Conservation (phyloP, 2,888 invertebrate species). For the Drosophila vallismaia region DNA sequence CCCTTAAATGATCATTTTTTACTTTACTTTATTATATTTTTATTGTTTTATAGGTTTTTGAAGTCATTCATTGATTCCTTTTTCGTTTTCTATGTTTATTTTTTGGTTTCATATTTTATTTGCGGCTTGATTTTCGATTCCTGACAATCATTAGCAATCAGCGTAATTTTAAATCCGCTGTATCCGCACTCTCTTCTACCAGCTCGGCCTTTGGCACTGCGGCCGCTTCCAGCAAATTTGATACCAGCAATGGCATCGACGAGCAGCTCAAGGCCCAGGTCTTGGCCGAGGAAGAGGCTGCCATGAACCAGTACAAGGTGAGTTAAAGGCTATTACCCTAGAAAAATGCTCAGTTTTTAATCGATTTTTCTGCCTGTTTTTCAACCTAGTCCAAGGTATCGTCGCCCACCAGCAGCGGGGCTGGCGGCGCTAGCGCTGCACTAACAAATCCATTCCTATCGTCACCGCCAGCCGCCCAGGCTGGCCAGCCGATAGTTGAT, state of each 20-base stretch:
- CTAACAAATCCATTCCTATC: slow-evolving; percentile 94
- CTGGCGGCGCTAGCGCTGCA: slow-evolving; percentile 85
- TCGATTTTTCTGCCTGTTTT: slow-evolving; percentile 28
- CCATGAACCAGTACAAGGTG: slow-evolving; percentile 98
- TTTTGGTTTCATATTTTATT: slow-evolving; percentile 28
- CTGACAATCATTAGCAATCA: slow-evolving; percentile 87
- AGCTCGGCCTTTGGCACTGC: slow-evolving; percentile 94
- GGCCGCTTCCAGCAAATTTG: slow-evolving; percentile 89
- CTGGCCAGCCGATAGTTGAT: slow-evolving; percentile 89
- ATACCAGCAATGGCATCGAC: slow-evolving; percentile 91
- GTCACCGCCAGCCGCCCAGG: slow-evolving; percentile 86
- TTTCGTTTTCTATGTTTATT: slow-evolving; percentile 43
- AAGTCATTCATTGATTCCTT: slow-evolving; percentile 15
- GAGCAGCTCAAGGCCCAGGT: slow-evolving; percentile 93
- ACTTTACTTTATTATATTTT: slow-evolving; percentile 3
- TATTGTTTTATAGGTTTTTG: slow-evolving; percentile 13
- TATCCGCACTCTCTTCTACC: slow-evolving; percentile 94
- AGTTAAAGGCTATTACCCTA: slow-evolving; percentile 19
- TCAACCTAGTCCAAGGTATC: slow-evolving; percentile 88
- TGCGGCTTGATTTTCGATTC: slow-evolving; percentile 20
- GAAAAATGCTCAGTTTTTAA: slow-evolving; percentile 9
- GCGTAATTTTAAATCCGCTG: slow-evolving; percentile 92
- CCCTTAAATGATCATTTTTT: too few relatives aligned
- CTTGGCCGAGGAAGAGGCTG: slow-evolving; percentile 97
- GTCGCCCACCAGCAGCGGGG: slow-evolving; percentile 88